Percentiles rank a stretch among this genome's conserved stretches.
Conservation (phyloP, 2,797 vertebrate genomes). For the Onychomys torridus region DNA sequence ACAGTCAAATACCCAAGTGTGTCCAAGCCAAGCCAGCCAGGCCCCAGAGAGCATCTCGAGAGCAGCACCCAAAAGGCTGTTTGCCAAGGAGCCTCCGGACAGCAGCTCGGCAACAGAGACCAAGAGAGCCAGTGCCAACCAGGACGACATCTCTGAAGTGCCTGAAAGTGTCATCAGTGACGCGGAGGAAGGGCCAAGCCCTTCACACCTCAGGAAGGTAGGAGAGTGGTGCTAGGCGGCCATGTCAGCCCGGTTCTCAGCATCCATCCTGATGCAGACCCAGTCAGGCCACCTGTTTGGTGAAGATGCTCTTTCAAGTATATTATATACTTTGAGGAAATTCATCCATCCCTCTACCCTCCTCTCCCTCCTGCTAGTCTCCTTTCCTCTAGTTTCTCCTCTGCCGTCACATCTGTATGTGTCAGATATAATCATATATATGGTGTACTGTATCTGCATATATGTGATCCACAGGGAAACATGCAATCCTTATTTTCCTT, state of each 20-base stretch:
- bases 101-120: neutral
- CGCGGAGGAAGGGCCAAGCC: neutral
- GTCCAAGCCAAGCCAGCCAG: neutral
- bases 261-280: neutral
- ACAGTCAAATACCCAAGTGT: rapidly evolving
- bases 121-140: neutral
- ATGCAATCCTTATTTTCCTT: neutral
- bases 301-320: neutral
- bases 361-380: neutral
- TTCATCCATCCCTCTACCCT: neutral
- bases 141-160: rapidly evolving
- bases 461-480: neutral
- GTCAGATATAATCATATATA: neutral
- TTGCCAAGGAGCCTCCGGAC: neutral
- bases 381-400: neutral
- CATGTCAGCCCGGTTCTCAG: neutral
- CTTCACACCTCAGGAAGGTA: slow-evolving; percentile 76
- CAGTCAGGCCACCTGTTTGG: neutral
- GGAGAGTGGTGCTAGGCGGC: neutral
- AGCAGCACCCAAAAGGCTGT: slow-evolving; percentile 50
- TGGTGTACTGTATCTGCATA: neutral
- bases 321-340: neutral
- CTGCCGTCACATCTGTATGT: neutral
- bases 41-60: rapidly evolving
- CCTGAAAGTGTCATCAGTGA: rapidly evolving